Evolutionary conservation across 2,888 invertebrate genomes (phyloP), one percentile per base, ranked within the genome.

Genomic region (Oeneis ivallda): DNA sequence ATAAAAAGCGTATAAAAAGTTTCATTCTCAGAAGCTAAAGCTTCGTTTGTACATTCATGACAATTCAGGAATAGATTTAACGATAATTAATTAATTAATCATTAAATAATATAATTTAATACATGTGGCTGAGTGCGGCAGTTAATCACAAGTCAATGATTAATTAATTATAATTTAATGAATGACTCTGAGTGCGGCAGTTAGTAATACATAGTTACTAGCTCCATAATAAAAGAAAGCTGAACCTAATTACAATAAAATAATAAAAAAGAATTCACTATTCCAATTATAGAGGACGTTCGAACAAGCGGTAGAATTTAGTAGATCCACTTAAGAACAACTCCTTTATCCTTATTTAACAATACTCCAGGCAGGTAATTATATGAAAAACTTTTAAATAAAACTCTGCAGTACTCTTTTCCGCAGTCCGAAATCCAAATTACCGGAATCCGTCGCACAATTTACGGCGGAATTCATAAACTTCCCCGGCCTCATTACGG

Each of bases 381-480:
- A 50, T 19, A 11, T 17, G 49, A 10, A 41, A 56, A 56, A 56
- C 39, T 56, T 41, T 56, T 39, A 41, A 56, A 56, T 19, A 53
- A 34, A 26, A 53, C 26, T 53, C 34, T n/a, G 53, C 34, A 56
- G 13, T 41, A 56, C 13, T 41, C 19, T 56, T 7, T 19, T 3
- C 37, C 9, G 56, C 11, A 60, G 63, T 59, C 59, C 34, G 47
- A 41, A 59, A 47, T 59, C 63, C 54, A 52, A 61, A 61, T 57
- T 53, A 26, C 45, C 19, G 56, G 57, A 67, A 47, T 64, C 39
- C 64, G 63, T 67, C 56, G 56, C 59, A 60, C 52, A 67, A 67
- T 61, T 67, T 56, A 49, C 60, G 56, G 45, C 54, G 56, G 56
- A 64, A 13, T 54, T 63, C 56, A 37, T 19, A 62, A 64, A 64